phyloP scores from a whole-genome alignment of 2,113 vertebrate species.

The Nerophis ophidion region DNA sequence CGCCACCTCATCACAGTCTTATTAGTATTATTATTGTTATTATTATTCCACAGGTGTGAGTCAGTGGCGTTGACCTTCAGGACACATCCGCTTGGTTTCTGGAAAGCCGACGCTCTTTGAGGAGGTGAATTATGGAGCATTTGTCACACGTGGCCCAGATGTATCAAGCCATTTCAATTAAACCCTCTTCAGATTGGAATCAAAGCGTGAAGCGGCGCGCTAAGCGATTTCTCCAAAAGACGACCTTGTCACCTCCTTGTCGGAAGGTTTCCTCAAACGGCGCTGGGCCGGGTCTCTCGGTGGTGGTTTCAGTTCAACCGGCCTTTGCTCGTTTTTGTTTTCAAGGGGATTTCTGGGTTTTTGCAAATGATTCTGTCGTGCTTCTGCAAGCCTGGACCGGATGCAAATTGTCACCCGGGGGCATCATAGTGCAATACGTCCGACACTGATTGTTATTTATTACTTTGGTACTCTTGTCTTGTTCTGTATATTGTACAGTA shows the following conservation, averaged over 20 bases:
- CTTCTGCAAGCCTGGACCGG: slow-evolving; percentile 7
- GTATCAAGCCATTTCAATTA: slow-evolving; percentile 9
- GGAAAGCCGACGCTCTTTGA: slow-evolving; percentile 42
- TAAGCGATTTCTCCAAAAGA: not conserved
- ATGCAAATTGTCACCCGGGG: slow-evolving; percentile 2
- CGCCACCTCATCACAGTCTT: no score
- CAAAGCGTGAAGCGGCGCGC: not conserved
- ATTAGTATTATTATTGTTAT: no score
- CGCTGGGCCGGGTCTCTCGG: not conserved
- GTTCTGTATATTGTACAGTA: no score
- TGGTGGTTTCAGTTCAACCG: not conserved
- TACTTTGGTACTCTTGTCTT: no score
- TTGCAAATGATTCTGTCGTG: not conserved
- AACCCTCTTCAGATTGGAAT: not conserved
- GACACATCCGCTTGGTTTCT: slow-evolving; percentile 28
- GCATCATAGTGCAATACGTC: no score
- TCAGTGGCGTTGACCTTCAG: not conserved
- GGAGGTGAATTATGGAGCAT: slow-evolving; percentile 53
- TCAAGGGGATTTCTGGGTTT: not conserved
- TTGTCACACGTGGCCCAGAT: slow-evolving; percentile 22
- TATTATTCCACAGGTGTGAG: no score
- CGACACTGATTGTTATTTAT: no score
- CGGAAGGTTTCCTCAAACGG: not conserved
- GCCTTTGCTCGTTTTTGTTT: not conserved
- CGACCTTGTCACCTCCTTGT: not conserved